phyloP scores from a whole-genome alignment of 2,888 invertebrate genomes.

The Mythimna pallens region DNA sequence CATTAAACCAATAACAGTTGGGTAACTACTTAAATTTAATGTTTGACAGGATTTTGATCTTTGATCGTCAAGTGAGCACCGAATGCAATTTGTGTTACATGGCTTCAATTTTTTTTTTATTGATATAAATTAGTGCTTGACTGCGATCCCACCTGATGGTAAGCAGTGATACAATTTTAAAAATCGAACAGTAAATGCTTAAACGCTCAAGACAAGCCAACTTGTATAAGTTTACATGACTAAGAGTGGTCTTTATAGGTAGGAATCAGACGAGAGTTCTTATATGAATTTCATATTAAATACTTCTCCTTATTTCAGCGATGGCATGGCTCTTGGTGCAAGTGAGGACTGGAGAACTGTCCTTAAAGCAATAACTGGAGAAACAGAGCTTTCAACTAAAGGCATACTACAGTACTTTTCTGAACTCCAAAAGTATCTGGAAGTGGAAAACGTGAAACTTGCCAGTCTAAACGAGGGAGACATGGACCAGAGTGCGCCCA shows the following conservation, averaged over 20 bases:
- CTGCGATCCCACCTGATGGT: no score
- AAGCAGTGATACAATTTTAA: no score
- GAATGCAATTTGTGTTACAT: slow-evolving; percentile 7
- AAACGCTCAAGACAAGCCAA: neutral
- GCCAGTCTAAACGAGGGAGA: slow-evolving; percentile 72
- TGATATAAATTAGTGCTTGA: no score
- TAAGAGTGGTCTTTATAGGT: neutral
- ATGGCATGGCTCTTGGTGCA: slow-evolving; percentile 86
- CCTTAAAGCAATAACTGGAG: slow-evolving; percentile 82
- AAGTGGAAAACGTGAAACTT: slow-evolving; percentile 77
- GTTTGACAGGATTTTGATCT: slow-evolving; percentile 37
- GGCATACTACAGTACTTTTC: slow-evolving; percentile 85
- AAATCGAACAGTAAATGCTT: neutral
- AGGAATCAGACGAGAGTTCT: neutral
- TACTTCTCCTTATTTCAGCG: slow-evolving; percentile 72
- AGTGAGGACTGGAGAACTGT: slow-evolving; percentile 87
- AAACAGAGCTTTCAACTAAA: slow-evolving; percentile 82
- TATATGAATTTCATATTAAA: neutral
- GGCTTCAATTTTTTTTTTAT: neutral
- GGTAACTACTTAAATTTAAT: slow-evolving; percentile 8
- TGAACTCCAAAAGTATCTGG: slow-evolving; percentile 76
- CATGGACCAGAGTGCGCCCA: slow-evolving; percentile 83
- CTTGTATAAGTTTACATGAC: no score
- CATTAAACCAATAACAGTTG: slow-evolving; percentile 3
- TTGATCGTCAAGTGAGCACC: slow-evolving; percentile 12